Percentiles rank a stretch among this genome's conserved stretches.
Evolutionary conservation across 1,140 invertebrate genomes (phyloP).

Genomic region (Hylyphantes graminicola): DNA sequence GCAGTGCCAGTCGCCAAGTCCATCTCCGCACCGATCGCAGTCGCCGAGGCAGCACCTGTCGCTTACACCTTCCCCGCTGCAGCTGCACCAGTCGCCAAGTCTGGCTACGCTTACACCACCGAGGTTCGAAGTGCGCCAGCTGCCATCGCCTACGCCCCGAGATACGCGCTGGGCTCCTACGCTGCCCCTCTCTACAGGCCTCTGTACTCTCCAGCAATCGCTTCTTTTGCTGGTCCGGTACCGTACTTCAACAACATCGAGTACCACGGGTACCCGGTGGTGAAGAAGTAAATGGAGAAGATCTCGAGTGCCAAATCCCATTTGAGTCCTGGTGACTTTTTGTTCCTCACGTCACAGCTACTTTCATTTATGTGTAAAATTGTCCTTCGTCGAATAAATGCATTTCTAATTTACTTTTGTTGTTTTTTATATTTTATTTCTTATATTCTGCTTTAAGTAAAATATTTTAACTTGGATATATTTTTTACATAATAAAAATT

Average conservation of each 20-base stretch:
- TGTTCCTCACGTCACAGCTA: constrained; percentile 36
- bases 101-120: not conserved
- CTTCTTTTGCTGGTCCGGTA: constrained; percentile 44
- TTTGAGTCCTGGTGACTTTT: constrained; percentile 43
- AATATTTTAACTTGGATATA: no score
- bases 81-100: constrained; percentile 47
- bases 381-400: constrained; percentile 28
- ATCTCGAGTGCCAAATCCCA: constrained; percentile 9
- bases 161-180: constrained; percentile 5
- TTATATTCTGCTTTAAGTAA: no score
- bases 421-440: no score
- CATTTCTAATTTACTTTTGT: not conserved
- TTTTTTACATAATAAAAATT: no score
- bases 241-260: constrained; percentile 55
- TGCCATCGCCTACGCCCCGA: constrained; percentile 33
- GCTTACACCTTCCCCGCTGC: constrained; percentile 49
- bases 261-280: constrained; percentile 52
- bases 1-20: constrained; percentile 22
- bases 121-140: constrained; percentile 5
- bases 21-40: constrained; percentile 3
- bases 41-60: constrained; percentile 19
- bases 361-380: not conserved
- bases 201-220: constrained; percentile 43
- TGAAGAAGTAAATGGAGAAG: constrained; percentile 34
- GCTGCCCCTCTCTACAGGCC: constrained; percentile 24